Conservation (phyloP, 2,797 vertebrate species). For the Gorsachius magnificus region DNA sequence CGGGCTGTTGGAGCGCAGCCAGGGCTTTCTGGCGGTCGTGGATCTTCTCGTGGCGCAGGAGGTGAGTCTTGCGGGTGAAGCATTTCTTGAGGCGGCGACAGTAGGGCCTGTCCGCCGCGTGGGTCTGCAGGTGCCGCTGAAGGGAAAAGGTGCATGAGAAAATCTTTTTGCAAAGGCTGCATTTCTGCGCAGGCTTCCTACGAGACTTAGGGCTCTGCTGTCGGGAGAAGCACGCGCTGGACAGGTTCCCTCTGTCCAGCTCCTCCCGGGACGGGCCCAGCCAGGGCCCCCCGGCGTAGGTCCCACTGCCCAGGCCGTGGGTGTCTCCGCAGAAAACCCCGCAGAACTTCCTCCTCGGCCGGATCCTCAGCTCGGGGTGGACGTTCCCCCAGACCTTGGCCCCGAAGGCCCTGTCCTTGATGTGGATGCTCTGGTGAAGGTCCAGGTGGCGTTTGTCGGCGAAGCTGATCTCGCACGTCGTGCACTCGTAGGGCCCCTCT, state of each 20-base stretch:
- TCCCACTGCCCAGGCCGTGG: conserved; percentile 27
- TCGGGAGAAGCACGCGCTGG: conserved; percentile 80
- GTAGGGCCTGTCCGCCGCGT: not conserved
- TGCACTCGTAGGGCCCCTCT: conserved; percentile 57
- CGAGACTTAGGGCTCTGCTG: conserved; percentile 39
- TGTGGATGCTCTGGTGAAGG: conserved; percentile 34
- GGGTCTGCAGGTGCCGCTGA: conserved; percentile 10
- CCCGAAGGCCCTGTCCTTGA: conserved; percentile 35
- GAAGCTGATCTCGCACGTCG: conserved; percentile 47
- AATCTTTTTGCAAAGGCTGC: not conserved
- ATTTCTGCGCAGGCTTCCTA: not conserved
- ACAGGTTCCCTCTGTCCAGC: conserved; percentile 82
- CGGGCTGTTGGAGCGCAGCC: not conserved
- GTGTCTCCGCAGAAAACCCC: conserved; percentile 11
- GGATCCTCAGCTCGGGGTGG: conserved; percentile 27
- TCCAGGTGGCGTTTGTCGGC: not conserved
- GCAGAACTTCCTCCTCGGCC: conserved; percentile 17
- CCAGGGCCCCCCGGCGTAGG: not conserved
- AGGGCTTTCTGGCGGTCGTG: not conserved
- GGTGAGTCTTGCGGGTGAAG: conserved; percentile 40
- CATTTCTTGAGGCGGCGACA: conserved; percentile 8
- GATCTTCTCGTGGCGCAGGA: conserved; percentile 41
- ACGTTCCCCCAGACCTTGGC: conserved; percentile 68
- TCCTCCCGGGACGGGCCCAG: conserved; percentile 83
- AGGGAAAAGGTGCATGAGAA: not conserved